Evolutionary conservation across 2,888 invertebrate species (phyloP).

Genomic region (Leptinotarsa haldemani): DNA sequence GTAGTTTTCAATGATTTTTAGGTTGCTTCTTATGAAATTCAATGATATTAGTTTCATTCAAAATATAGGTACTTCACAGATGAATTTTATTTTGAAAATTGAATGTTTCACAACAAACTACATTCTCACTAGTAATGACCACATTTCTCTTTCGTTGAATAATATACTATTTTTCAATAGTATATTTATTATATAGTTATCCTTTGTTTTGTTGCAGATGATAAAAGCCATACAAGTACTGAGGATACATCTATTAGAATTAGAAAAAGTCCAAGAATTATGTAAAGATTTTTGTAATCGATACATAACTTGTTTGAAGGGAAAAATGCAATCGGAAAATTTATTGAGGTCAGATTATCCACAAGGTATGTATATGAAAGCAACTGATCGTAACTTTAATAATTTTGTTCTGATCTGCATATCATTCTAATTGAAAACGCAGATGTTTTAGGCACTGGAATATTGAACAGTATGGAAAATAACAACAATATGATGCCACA

Average conservation of each 20-base stretch:
- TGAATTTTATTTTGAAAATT: too few relatives aligned
- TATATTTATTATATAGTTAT: too few relatives aligned
- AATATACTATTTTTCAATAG: too few relatives aligned
- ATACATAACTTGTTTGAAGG: slow-evolving; percentile 90
- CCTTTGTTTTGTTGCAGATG: slow-evolving; percentile 71
- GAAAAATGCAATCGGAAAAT: slow-evolving; percentile 91
- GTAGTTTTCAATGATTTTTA: too few relatives aligned
- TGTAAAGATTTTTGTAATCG: slow-evolving; percentile 95
- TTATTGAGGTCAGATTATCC: slow-evolving; percentile 83
- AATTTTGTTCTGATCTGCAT: not conserved
- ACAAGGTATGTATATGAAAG: slow-evolving; percentile 65
- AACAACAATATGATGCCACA: slow-evolving; percentile 66
- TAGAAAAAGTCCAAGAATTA: slow-evolving; percentile 94
- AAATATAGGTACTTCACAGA: too few relatives aligned
- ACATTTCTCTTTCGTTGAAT: too few relatives aligned
- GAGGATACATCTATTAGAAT: slow-evolving; percentile 89
- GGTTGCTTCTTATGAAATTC: too few relatives aligned
- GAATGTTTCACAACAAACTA: too few relatives aligned
- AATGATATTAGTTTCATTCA: too few relatives aligned
- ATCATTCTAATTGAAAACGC: slow-evolving; percentile 22
- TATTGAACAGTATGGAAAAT: slow-evolving; percentile 63
- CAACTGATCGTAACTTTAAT: too few relatives aligned
- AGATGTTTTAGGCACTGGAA: slow-evolving; percentile 66
- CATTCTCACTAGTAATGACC: too few relatives aligned
- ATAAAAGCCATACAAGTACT: slow-evolving; percentile 90